phyloP scores from a whole-genome alignment of 2,113 vertebrate genomes.

The Pardalotus punctatus region DNA sequence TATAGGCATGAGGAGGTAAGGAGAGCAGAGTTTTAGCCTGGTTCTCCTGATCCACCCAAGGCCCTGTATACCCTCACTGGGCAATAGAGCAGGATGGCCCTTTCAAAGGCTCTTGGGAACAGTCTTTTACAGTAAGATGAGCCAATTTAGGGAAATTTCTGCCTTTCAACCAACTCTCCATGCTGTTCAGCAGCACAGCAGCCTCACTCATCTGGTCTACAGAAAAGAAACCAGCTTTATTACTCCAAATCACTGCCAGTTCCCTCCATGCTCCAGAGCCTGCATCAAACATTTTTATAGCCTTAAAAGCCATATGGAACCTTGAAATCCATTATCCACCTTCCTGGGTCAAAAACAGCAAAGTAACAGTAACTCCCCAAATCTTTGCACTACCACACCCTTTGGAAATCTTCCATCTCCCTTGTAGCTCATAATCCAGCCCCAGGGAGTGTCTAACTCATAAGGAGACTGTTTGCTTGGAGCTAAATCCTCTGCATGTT shows the following conservation, averaged over 20 bases:
- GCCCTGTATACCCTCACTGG: not conserved
- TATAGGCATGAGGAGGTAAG: not conserved
- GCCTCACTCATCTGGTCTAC: not conserved
- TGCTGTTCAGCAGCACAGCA: not conserved
- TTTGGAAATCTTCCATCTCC: not conserved
- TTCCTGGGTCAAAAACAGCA: not conserved
- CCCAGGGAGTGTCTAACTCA: not conserved
- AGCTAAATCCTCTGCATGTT: not conserved
- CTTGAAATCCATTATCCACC: not conserved
- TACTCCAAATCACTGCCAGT: not conserved
- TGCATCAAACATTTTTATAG: not conserved
- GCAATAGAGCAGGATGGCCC: not conserved
- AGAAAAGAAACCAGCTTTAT: not conserved
- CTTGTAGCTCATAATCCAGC: not conserved
- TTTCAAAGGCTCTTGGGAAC: not conserved
- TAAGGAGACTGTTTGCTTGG: not conserved
- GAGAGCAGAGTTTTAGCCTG: not conserved
- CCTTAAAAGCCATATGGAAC: not conserved
- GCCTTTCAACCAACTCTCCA: not conserved
- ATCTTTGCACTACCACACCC: not conserved
- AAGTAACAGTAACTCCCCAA: not conserved
- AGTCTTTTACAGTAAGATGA: not conserved
- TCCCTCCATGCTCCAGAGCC: not conserved
- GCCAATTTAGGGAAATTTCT: not conserved
- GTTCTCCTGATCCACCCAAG: not conserved